phyloP scores from a whole-genome alignment of 2,888 invertebrate species.

The Drymonia ruficornis region DNA sequence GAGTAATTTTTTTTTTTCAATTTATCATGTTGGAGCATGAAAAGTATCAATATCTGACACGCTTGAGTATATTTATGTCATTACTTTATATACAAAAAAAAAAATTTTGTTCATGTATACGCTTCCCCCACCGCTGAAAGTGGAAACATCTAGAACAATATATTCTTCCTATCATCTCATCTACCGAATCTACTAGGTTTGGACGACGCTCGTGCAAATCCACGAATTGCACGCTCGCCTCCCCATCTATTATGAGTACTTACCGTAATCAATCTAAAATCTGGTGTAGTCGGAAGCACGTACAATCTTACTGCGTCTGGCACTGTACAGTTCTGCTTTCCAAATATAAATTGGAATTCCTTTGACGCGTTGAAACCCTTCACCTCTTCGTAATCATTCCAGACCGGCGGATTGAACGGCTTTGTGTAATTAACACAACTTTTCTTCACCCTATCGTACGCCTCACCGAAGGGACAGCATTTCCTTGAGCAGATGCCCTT shows the following conservation, averaged over 20 bases:
- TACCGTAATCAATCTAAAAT: background rate
- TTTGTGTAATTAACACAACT: conserved; percentile 42
- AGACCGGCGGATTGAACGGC: conserved; percentile 54
- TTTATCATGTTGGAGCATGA: too few relatives aligned
- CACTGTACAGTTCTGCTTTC: conserved; percentile 49
- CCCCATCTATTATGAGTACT: background rate
- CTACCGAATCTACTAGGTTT: too few relatives aligned
- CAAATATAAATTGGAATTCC: conserved; percentile 51
- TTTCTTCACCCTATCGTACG: conserved; percentile 33
- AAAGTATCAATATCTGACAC: too few relatives aligned
- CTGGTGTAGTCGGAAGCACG: background rate
- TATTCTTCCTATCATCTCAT: too few relatives aligned
- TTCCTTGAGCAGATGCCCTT: conserved; percentile 56
- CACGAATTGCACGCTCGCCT: too few relatives aligned
- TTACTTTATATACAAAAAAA: too few relatives aligned
- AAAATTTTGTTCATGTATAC: too few relatives aligned
- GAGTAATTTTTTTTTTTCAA: too few relatives aligned
- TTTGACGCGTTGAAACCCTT: conserved; percentile 40
- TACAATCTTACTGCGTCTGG: background rate
- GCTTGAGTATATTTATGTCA: too few relatives aligned
- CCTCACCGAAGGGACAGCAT: conserved; percentile 62
- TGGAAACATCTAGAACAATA: too few relatives aligned
- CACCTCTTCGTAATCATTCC: conserved; percentile 38
- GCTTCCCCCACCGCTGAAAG: too few relatives aligned
- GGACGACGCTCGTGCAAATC: too few relatives aligned